These are phyloP conservation scores for Mycetomoellerius zeteki DNA, from an alignment of 1,140 invertebrate species.

Conservation along the genomic window DNA sequence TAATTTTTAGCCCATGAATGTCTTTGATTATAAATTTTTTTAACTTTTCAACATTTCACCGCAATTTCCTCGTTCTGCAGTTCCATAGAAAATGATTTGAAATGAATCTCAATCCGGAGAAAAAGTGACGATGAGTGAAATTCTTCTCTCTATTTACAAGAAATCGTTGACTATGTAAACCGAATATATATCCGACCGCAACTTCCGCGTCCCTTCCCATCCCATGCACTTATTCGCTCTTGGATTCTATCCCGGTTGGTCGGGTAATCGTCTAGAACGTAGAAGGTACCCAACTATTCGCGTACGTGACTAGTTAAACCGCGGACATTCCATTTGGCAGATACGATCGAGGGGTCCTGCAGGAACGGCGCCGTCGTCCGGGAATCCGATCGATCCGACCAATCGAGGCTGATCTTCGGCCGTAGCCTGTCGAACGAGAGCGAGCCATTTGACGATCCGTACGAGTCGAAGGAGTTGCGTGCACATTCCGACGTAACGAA, in stretches of 20 bases:
- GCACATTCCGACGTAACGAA: constrained; percentile 66
- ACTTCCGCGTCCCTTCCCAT: background rate
- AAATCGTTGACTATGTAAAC: constrained; percentile 45
- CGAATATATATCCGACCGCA: constrained; percentile 49
- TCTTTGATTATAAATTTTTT: background rate
- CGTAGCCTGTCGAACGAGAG: constrained; percentile 80
- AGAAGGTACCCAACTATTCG: constrained; percentile 65
- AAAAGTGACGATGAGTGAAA: constrained; percentile 61
- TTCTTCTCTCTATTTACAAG: constrained; percentile 51
- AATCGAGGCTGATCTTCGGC: constrained; percentile 67
- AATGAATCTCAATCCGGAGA: background rate
- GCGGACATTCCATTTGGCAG: constrained; percentile 68
- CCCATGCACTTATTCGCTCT: constrained; percentile 45
- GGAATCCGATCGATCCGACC: constrained; percentile 58
- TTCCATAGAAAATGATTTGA: constrained; percentile 7
- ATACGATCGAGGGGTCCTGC: constrained; percentile 65
- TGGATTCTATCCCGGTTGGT: constrained; percentile 54
- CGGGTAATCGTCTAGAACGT: constrained; percentile 43
- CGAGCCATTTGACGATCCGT: constrained; percentile 78
- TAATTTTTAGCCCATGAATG: background rate
- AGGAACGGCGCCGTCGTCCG: constrained; percentile 22
- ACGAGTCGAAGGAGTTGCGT: constrained; percentile 79
- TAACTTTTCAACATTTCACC: background rate
- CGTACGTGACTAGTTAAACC: constrained; percentile 72
- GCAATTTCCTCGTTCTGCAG: background rate